These are phyloP conservation scores for Chymomyza costata DNA, from an alignment of 1,140 invertebrate species.

Conservation along the genomic window DNA sequence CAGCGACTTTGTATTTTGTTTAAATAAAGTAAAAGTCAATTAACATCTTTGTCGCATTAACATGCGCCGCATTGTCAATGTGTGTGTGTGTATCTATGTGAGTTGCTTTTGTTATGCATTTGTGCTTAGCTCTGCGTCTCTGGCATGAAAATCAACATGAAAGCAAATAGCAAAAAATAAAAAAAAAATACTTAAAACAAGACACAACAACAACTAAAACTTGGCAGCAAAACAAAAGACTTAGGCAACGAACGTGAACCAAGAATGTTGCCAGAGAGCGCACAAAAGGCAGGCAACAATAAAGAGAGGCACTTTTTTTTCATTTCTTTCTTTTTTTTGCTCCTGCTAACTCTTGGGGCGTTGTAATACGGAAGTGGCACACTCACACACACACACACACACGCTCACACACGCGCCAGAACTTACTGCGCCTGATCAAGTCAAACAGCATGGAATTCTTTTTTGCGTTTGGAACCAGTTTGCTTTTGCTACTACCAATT, in stretches of 20 bases:
- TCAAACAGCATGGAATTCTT: slow-evolving; percentile 46
- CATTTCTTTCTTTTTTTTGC: not conserved
- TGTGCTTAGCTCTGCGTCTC: slow-evolving; percentile 15
- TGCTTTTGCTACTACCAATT: slow-evolving; percentile 36
- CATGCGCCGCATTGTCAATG: slow-evolving; percentile 22
- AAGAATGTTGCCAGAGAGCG: slow-evolving; percentile 36
- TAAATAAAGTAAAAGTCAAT: slow-evolving; percentile 72
- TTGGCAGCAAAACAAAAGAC: slow-evolving; percentile 58
- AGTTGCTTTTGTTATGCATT: slow-evolving; percentile 55
- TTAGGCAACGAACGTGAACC: slow-evolving; percentile 63
- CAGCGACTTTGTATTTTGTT: slow-evolving; percentile 51
- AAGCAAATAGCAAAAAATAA: slow-evolving; percentile 16
- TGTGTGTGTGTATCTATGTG: slow-evolving; percentile 18
- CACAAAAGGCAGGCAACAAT: not conserved
- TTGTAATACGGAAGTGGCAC: slow-evolving; percentile 64
- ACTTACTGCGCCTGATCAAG: slow-evolving; percentile 4
- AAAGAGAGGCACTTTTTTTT: slow-evolving; percentile 1
- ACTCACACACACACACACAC: slow-evolving; percentile 29
- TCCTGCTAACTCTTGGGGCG: slow-evolving; percentile 29
- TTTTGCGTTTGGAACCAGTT: slow-evolving; percentile 62
- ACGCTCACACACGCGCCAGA: not conserved
- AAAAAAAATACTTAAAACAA: slow-evolving; percentile 2
- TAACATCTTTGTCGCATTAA: slow-evolving; percentile 70
- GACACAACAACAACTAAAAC: slow-evolving; percentile 13
- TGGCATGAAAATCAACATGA: slow-evolving; percentile 35